Evolutionary conservation across 2,888 invertebrate genomes (phyloP), one percentile per base, ranked within the genome.

Genomic region (Caenorhabditis drosophilae): DNA sequence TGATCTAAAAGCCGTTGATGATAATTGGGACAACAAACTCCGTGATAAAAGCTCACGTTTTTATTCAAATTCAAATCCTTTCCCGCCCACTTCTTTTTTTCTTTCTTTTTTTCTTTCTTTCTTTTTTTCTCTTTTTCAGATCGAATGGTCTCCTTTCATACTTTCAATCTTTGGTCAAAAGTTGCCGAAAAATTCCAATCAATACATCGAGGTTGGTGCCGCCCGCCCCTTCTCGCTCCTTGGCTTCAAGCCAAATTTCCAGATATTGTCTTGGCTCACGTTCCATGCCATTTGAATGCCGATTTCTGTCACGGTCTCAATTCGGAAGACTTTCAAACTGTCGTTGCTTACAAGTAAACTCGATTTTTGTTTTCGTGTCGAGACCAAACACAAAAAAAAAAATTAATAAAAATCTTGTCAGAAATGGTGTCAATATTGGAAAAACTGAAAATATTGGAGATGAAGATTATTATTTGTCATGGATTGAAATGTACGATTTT

Each of bases 391-490:
- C 26, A 47, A 6, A 15, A 20, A 4, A 25, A 22, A 9, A 44
- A 22, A 26, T 34, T 12, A 12, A 31, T 45, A 57, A 45, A n/a
- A n/a, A n/a, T n/a, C n/a, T n/a, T n/a, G n/a, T n/a, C 44, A 70
- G 66, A 40, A 58, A 75, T 35, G 78, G 76, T 12, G 57, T 67
- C 22, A 76, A 76, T 22, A 58, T 70, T 16, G 76, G 74, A 12
- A 66, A 76, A 52, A 79, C 72, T n/a, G 63, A 57, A 46, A 64
- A 64, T 26, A 66, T 79, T 35, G 71, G 77, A 9, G 77, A 81
- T 41, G 72, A 60, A 42, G 55, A 68, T 9, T 80, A 72, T 45
- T 79, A 80, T 50, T 41, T 49, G n/a, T 54, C 70, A 4, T 80
- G 80, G 80, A 62, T 76, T 23, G 59, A 63, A 42, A 57, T 77